Conservation (phyloP, 2,797 vertebrate genomes). For the Typhlichthys eigenmanni region DNA sequence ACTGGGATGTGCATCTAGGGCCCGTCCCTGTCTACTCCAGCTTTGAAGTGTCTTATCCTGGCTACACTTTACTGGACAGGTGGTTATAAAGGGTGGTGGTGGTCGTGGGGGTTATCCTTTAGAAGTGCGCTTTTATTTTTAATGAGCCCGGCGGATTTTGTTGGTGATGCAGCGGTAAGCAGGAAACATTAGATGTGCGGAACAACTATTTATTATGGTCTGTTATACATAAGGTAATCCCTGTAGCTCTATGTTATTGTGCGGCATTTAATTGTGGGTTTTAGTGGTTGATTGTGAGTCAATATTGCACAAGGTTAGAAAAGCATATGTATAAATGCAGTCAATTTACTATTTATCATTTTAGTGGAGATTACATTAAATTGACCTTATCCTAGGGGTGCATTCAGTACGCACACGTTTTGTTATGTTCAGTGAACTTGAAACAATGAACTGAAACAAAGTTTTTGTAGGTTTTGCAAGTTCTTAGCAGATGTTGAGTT, state of each 20-base stretch:
- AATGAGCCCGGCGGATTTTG: neutral
- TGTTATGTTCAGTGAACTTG: no score
- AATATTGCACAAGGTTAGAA: no score
- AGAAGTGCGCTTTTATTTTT: conserved; percentile 3
- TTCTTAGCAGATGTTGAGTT: neutral
- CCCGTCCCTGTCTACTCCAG: conserved; percentile 19
- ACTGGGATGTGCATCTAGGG: conserved; percentile 8
- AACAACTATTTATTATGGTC: neutral
- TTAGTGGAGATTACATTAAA: no score
- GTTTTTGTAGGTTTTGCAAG: neutral
- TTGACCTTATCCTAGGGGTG: no score
- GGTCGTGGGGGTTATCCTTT: neutral
- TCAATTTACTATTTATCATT: no score
- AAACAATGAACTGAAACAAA: neutral
- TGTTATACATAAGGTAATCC: neutral
- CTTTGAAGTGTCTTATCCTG: conserved; percentile 38
- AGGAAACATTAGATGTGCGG: neutral
- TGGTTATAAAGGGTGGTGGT: neutral
- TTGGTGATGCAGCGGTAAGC: neutral
- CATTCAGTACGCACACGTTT: no score
- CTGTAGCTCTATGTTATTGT: neutral
- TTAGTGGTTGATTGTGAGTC: no score
- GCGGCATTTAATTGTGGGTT: neutral
- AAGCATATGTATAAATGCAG: no score
- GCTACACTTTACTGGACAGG: conserved; percentile 5